Evolutionary conservation across 1,140 invertebrate genomes (phyloP), one percentile per base, ranked within the genome.

Genomic region (Eufriesea mexicana): DNA sequence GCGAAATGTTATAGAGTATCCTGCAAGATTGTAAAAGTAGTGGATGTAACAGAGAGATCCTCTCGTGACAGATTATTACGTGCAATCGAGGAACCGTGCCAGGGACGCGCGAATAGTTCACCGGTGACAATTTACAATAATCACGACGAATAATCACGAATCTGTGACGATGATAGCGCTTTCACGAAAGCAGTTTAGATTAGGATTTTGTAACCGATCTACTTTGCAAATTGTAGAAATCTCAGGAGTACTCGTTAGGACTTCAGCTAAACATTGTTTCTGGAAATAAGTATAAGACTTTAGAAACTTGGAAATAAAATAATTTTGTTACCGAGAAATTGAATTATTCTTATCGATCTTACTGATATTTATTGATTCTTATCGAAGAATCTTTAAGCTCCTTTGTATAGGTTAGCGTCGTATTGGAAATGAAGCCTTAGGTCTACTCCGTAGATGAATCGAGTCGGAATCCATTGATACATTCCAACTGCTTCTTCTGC

Each of bases 81-180:
- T 7, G 73, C 45, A 64, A 76, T 64, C 79, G 35, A 16, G 59
- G 35, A 81, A 81, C 49, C 61, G 79, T 82, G 79, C 79, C 79
- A 82, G 72, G 79, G 79, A 82, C 79, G 51, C 10, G 12, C n/a
- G 25, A 35, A 70, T n/a, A 57, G n/a, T 57, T 47, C 16, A 25
- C 7, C 35, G 61, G 61, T 82, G 79, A 76, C 72, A 82, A 81
- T 74, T 74, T 72, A n/a, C n/a, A 81, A 81, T 81, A 81, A 81
- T 51, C 77, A 23, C 25, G 68, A 42, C 28, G 55, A n/a, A n/a
- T n/a, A n/a, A n/a, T n/a, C n/a, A n/a, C n/a, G n/a, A 72, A 79
- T 72, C 59, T 47, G 57, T 74, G 59, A 23, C 59, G 71, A 57
- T 47, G 51, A 47, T 51, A 18, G 23, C 51, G n/a, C 49, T 81